These are phyloP conservation scores for Pachypanchax playfairii DNA, from an alignment of 2,113 vertebrate species.

Conservation along the genomic window DNA sequence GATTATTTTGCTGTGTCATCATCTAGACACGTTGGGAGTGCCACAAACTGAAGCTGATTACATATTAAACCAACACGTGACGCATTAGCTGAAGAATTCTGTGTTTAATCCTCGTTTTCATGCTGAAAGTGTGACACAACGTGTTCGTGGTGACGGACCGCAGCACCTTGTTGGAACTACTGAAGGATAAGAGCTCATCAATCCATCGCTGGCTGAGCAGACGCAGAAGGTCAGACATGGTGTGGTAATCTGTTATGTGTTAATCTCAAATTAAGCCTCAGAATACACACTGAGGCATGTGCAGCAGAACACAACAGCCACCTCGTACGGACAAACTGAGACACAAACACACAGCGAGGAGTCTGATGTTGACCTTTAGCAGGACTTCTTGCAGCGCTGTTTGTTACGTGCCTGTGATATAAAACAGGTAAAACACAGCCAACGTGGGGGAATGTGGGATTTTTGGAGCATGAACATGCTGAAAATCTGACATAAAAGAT, in stretches of 20 bases:
- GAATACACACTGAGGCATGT: constrained; percentile 53
- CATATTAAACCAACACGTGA: constrained; percentile 19
- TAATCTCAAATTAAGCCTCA: constrained; percentile 69
- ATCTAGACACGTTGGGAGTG: background rate
- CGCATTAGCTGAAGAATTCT: constrained; percentile 31
- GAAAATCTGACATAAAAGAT: too few relatives aligned
- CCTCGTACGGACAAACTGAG: background rate
- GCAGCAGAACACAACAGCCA: constrained; percentile 43
- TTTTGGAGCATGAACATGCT: too few relatives aligned
- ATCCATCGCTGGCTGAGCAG: constrained; percentile 31
- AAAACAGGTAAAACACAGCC: too few relatives aligned
- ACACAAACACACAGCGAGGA: constrained; percentile 3
- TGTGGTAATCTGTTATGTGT: constrained; percentile 66
- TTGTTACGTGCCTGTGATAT: too few relatives aligned
- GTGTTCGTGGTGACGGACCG: too few relatives aligned
- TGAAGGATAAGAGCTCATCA: constrained; percentile 58
- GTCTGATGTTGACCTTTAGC: constrained; percentile 36
- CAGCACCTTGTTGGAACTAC: too few relatives aligned
- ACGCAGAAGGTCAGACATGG: constrained; percentile 56
- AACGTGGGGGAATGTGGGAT: too few relatives aligned
- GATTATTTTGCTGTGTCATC: background rate
- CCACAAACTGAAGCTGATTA: constrained; percentile 15
- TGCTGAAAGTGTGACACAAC: constrained; percentile 33
- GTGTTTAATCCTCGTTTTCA: constrained; percentile 48
- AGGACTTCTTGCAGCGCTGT: constrained; percentile 3